Evolutionary conservation across 2,113 vertebrate species (phyloP), one percentile per base, ranked within the genome.

Genomic region (Chloebia gouldiae): DNA sequence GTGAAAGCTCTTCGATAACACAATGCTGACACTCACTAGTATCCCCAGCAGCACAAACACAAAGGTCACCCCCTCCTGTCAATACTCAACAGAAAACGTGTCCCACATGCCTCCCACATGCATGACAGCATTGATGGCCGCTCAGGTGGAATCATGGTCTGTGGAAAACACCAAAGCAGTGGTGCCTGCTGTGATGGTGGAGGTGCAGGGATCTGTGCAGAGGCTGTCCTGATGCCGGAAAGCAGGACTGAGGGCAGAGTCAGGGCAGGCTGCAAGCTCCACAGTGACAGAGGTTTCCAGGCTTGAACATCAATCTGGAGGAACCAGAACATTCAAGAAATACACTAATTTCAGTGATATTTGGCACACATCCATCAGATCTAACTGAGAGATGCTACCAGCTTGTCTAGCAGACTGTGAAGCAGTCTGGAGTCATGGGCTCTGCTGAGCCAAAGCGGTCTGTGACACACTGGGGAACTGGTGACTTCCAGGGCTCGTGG

Each of bases 1-100:
- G 64, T 91, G 90, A 92, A 93, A 96, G 79, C 64, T 92, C 83
- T 94, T 90, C 2, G 0, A 88, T 95, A 86, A 77, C 33, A 42
- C 45, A 2, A 23, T 61, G 64, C 69, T 95, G 95, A 94, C 60
- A 82, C 30, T 50, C 7, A 1, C 35, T 56, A 6, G 3, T 65
- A 40, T 45, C 64, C 68, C 63, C 59, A 63, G 14, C 31, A 83
- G 72, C 65, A 63, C 86, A 95, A 96, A 95, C 78, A 90, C 2
- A 10, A 72, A 90, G 53, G 81, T 90, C 24, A 4, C 13, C 71
- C 60, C 45, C 49, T 92, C 37, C 73, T 1, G 13, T 51, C 27
- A n/a, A 40, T 9, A 50, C 19, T n/a, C 53, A 61, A 68, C 33
- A 92, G 63, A 56, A 82, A 64, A 72, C 1, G 0, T 30, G 72